These are phyloP conservation scores for Papilio machaon DNA, from an alignment of 1,140 invertebrate genomes.

Conservation along the genomic window DNA sequence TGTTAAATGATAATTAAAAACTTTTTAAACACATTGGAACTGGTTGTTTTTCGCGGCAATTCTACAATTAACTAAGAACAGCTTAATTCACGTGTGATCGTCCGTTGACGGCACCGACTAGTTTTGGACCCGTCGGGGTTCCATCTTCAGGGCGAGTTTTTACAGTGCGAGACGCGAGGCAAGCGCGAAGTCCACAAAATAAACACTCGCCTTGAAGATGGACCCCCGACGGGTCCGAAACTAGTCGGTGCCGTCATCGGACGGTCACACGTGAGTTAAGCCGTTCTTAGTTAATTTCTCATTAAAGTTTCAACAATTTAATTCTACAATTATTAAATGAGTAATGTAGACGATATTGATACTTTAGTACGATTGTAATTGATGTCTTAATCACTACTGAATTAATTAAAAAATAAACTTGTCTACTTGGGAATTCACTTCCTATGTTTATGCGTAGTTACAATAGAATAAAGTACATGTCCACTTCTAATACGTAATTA, in stretches of 20 bases:
- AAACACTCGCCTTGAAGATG: too few species aligned
- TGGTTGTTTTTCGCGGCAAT: neutral
- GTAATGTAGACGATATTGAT: neutral
- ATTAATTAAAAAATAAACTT: constrained; percentile 5
- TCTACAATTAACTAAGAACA: neutral
- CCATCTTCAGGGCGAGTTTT: too few species aligned
- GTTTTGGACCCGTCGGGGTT: too few species aligned
- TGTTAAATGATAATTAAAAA: neutral
- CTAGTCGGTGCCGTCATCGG: too few species aligned
- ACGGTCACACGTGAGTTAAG: too few species aligned
- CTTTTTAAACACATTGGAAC: neutral
- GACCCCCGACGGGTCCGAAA: too few species aligned
- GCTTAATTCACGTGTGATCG: too few species aligned
- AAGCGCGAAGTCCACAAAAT: too few species aligned
- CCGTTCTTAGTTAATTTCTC: too few species aligned
- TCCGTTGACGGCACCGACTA: too few species aligned
- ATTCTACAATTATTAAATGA: neutral
- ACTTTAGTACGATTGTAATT: neutral
- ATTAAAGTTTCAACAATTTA: too few species aligned
- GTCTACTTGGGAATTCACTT: neutral
- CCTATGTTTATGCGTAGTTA: constrained; percentile 6
- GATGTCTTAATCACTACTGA: constrained; percentile 1
- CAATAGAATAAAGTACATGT: neutral
- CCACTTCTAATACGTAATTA: neutral
- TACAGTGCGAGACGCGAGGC: too few species aligned